Conservation (phyloP, 1,140 invertebrate species). For the Bombus breviceps region DNA sequence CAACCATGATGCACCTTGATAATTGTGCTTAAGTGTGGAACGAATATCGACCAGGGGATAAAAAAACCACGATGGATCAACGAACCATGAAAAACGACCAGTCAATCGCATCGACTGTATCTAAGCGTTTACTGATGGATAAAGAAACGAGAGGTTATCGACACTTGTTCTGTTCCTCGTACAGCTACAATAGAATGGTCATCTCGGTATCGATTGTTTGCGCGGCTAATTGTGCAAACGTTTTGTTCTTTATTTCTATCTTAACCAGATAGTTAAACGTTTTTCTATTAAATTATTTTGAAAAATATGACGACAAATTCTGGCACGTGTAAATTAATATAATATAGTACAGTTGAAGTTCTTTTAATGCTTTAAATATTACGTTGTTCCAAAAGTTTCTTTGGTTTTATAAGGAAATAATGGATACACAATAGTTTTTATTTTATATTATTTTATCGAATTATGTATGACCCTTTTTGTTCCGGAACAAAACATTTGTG, state of each 20-base stretch:
- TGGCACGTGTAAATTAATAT: too few relatives aligned
- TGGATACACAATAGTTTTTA: too few relatives aligned
- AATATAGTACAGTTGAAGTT: background rate
- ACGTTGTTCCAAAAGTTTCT: too few relatives aligned
- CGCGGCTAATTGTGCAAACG: background rate
- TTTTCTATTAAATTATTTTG: too few relatives aligned
- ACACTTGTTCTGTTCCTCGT: background rate
- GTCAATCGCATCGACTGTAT: background rate
- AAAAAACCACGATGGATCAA: slow-evolving; percentile 16
- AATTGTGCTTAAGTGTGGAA: slow-evolving; percentile 31
- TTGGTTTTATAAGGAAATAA: too few relatives aligned
- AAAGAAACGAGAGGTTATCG: slow-evolving; percentile 13
- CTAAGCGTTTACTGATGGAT: background rate
- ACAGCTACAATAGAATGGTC: background rate
- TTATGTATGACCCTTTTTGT: too few relatives aligned
- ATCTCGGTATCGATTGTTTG: background rate
- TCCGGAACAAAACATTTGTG: too few relatives aligned
- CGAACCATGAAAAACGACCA: slow-evolving; percentile 39
- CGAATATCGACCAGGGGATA: background rate
- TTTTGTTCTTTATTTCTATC: background rate
- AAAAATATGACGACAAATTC: background rate
- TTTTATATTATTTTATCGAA: too few relatives aligned
- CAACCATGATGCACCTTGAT: slow-evolving; percentile 52
- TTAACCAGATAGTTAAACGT: background rate
- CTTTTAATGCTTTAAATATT: too few relatives aligned